phyloP scores from a whole-genome alignment of 2,797 vertebrate species.

The Acanthis flammea region DNA sequence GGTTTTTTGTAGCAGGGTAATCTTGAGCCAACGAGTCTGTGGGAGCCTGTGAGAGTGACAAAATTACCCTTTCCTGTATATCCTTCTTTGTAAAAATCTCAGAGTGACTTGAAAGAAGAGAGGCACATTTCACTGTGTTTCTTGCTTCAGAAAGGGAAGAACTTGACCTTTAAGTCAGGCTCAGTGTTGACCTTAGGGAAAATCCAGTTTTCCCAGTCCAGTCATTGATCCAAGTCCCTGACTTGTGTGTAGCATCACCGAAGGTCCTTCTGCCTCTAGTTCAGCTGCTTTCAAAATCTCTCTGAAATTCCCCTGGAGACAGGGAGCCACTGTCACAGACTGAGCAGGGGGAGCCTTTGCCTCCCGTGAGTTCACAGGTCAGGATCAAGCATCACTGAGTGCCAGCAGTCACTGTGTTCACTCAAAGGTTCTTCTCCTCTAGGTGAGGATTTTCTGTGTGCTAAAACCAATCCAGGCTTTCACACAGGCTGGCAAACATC shows the following conservation, averaged over 20 bases:
- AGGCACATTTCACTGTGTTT: background rate
- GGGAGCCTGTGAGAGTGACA: background rate
- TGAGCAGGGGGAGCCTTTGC: background rate
- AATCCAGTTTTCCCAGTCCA: background rate
- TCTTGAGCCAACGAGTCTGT: background rate
- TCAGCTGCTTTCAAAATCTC: background rate
- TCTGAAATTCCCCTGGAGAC: background rate
- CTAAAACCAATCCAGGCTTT: background rate
- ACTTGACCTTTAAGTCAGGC: background rate
- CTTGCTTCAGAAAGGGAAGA: background rate
- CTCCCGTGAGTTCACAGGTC: background rate
- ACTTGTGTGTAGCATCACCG: background rate
- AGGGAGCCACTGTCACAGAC: background rate
- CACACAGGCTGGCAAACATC: background rate
- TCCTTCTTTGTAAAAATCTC: background rate
- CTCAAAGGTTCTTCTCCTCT: background rate
- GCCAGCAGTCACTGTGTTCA: fast-evolving
- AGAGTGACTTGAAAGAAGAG: background rate
- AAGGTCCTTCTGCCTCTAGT: background rate
- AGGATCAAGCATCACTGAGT: fast-evolving
- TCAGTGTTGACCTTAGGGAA: background rate
- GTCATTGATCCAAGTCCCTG: background rate
- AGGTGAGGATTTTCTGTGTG: background rate
- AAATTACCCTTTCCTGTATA: background rate
- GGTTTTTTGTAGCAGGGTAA: background rate